Percentiles rank a stretch among this genome's conserved stretches.
phyloP scores from a whole-genome alignment of 2,888 invertebrate species.

The Tiphia femorata region DNA sequence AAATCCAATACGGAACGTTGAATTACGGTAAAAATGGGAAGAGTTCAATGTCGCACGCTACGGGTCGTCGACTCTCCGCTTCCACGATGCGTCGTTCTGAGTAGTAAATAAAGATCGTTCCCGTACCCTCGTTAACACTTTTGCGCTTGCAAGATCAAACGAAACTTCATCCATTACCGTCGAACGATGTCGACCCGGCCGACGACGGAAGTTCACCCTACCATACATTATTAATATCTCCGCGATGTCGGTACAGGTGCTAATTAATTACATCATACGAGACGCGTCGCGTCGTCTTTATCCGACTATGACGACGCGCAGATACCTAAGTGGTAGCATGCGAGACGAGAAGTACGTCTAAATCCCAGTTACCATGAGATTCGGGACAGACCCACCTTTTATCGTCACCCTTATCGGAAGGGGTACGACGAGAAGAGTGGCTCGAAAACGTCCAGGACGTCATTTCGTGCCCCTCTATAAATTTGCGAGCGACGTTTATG shows the following conservation, averaged over 20 bases:
- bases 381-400: too few relatives aligned
- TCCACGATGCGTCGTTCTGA: not conserved
- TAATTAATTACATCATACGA: conserved; percentile 41
- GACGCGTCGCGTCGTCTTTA: conserved; percentile 14
- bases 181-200: conserved; percentile 22
- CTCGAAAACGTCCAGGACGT: conserved; percentile 12
- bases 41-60: conserved; percentile 16
- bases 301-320: not conserved
- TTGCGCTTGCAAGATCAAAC: conserved; percentile 9
- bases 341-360: not conserved
- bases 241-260: conserved; percentile 28
- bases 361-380: too few relatives aligned
- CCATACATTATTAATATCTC: conserved; percentile 33
- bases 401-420: too few relatives aligned
- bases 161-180: conserved; percentile 34
- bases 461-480: conserved; percentile 17
- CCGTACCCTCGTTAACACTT: not conserved
- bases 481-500: conserved; percentile 20
- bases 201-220: conserved; percentile 31
- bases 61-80: not conserved
- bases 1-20: conserved; percentile 31
- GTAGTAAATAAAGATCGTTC: not conserved
- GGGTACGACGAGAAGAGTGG: too few relatives aligned
- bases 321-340: not conserved
- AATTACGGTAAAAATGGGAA: conserved; percentile 13